Base-by-base conservation (phyloP, 2,113 vertebrate species). In the Psephotus haematonotus region DNA sequence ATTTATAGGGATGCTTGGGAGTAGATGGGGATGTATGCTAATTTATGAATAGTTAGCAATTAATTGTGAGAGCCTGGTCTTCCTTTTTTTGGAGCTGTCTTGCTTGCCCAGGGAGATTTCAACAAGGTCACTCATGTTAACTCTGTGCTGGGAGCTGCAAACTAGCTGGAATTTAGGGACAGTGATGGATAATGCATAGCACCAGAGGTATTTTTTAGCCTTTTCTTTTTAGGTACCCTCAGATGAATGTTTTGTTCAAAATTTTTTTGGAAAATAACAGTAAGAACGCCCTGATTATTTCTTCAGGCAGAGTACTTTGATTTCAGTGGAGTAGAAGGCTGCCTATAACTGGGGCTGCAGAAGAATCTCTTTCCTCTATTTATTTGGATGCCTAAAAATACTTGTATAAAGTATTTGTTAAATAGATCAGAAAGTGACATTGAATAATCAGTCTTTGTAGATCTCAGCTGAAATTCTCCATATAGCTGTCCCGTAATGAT, bases 41-140 rank as follows among this genome's bases (percentile, higher is more conserved):
- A 81, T 93, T 90, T 95, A 82, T 88, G 89, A 91, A 90, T 91
- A 94, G 88, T 71, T 90, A 59, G 72, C 83, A 93, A 87, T 93
- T 93, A 90, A 78, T 95, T 0, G 28, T 49, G 65, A 63, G 31
- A 33, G 57, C 28, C 67, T 84, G 76, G 19, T 89, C 28, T 82
- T 88, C 77, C 77, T 88, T 93, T 94, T 84, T 92, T 81, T 90
- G 69, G 88, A 53, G 52, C 60, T 79, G 20, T 91, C 62, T 89
- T 85, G 57, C 86, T 96, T 93, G 82, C n/a, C 47, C 44, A 79
- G 65, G 14, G 82, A 84, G 78, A 79, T 78, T 94, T 92, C 69
- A 84, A 20, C 80, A 84, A 92, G 83, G 93, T 93, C 90, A 85
- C 47, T 69, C 7, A 7, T 41, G 37, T 74, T 87, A 90, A 41